A percentile compares a stretch with the other conserved stretches of the same genome.
Evolutionary conservation across 2,888 invertebrate species (phyloP).

Genomic region (Diarsia rubi): DNA sequence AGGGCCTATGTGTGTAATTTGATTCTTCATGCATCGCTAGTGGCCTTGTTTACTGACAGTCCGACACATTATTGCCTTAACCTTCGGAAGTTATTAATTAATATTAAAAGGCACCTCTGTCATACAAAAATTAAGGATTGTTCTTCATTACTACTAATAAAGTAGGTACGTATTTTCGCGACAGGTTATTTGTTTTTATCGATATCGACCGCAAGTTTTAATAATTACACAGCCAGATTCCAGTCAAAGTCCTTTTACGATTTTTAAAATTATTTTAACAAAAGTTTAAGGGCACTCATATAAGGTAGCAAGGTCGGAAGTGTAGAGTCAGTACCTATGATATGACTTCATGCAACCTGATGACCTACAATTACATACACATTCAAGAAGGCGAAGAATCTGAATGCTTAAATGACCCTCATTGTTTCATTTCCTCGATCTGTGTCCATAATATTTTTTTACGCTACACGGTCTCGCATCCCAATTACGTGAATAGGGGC

Average conservation of each 20-base stretch:
- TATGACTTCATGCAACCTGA: constrained; percentile 12
- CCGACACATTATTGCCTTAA: constrained; percentile 34
- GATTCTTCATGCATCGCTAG: constrained; percentile 78
- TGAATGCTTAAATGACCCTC: constrained; percentile 18
- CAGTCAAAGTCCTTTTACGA: neutral
- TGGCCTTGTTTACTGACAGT: constrained; percentile 70
- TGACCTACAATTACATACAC: constrained; percentile 25
- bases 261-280: neutral
- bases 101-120: neutral
- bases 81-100: constrained; percentile 38
- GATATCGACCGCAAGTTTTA: neutral
- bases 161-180: neutral
- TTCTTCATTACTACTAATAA: neutral
- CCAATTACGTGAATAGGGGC: neutral
- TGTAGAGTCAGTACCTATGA: constrained; percentile 10
- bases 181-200: neutral
- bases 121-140: neutral
- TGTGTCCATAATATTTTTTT: constrained; percentile 43
- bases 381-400: constrained; percentile 18
- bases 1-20: constrained; percentile 67
- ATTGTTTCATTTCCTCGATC: constrained; percentile 37
- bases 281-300: constrained; percentile 55
- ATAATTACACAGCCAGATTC: neutral
- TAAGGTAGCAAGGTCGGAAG: constrained; percentile 24
- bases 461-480: constrained; percentile 29